Base-by-base conservation (phyloP, 2,888 invertebrate species). In the Dasysyrphus tricinctus region DNA sequence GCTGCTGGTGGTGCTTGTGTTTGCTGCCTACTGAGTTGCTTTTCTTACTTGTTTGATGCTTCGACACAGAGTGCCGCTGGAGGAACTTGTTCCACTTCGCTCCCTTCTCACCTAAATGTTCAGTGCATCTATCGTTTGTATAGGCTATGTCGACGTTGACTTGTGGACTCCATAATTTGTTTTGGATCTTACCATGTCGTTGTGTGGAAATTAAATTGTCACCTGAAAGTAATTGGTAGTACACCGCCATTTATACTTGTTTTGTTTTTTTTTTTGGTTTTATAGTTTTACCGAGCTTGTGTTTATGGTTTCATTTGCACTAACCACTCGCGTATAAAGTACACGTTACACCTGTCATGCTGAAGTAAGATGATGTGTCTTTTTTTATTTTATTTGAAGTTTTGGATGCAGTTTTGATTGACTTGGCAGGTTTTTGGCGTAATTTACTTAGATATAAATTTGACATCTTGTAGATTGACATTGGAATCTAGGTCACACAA, bases 161-260 rank as follows among this genome's bases (percentile, higher is more conserved):
- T 77, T 65, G 74, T 65, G 74, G 70, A 73, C 78, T 70, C 73
- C 78, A 74, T 86, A 79, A 86, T 86, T 82, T 86, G 81, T 86
- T 24, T 24, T 86, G 65, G 44, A 81, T 81, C 56, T 78, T 76
- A 61, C 72, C 78, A 57, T 86, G 81, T 81, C 78, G 85, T 56
- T 81, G 74, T 70, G 86, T 89, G 89, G 88, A 89, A 90, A 91
- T 91, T 91, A 91, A 89, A 91, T 91, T 91, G 91, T 91, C 91
- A 91, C 90, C 89, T 90, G 90, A 91, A 91, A 91, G 91, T 91
- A 91, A 91, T 91, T 91, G 90, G 82, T 72, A 74, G 82, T 82
- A 72, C 67, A 72, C 81, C 80, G 80, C 67, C 85, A 69, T 39
- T 54, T 69, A 11, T 54, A 42, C 24, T 14, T 51, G 69, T 56